Evolutionary conservation across 1,140 invertebrate genomes (phyloP), one percentile per base, ranked within the genome.

Genomic region (Euura lappo): DNA sequence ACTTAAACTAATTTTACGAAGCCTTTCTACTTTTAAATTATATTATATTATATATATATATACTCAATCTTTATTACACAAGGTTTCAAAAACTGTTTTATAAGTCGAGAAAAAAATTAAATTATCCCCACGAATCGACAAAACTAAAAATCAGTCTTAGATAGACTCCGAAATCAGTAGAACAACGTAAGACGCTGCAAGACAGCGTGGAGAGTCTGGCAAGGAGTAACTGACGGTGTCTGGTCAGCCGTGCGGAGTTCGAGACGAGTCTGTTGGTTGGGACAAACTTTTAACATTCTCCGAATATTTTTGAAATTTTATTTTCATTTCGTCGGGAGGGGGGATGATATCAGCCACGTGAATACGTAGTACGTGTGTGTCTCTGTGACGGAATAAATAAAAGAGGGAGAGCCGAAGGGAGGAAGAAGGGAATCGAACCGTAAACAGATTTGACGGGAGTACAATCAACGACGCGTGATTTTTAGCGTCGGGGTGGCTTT

Each of bases 401-500:
- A 28, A 51, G 47, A 60, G 51, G 51, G 51, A n/a, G 51, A 3
- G 3, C 5, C 8, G 2, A 60, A 60, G 51, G 51, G 51, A 60
- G 51, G 28, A 60, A 60, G 51, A 60, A n/a, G 51, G 8, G 8
- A 60, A 60, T 60, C 51, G 51, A 60, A n/a, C 51, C 51, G 51
- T 60, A 60, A 60, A 60, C 51, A 60, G 51, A 60, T 60, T 60
- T 60, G 51, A 60, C 51, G 51, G 8, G 51, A 8, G 51, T 60
- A 60, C 51, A 60, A 60, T 60, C 51, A 60, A n/a, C 51, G 51
- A 60, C 51, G 51, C 51, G 51, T 60, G 51, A 60, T 60, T 60
- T n/a, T n/a, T 8, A 60, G 51, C 13, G 10, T 60, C 51, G 51
- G 51, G 51, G 51, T 60, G 51, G 13, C 10, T 8, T 8, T 28